phyloP scores from a whole-genome alignment of 1,140 invertebrate genomes.

The Leptestheria dahalacensis region DNA sequence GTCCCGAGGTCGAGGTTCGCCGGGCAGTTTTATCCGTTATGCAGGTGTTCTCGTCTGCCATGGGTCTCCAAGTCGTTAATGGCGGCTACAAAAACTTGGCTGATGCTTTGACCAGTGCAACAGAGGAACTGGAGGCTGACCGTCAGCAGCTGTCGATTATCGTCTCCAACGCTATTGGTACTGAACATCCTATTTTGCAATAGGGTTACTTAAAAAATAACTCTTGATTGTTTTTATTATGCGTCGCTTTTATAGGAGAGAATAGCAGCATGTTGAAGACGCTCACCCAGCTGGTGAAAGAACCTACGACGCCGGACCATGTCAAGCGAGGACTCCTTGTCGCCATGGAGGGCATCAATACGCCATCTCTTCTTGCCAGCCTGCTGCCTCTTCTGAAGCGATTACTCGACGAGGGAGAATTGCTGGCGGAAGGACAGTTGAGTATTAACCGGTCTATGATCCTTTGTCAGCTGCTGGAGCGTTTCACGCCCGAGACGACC shows the following conservation, averaged over 20 bases:
- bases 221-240: too few species aligned
- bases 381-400: background rate
- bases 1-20: background rate
- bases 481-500: slow-evolving; percentile 2
- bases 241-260: too few species aligned
- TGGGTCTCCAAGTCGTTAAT: background rate
- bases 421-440: background rate
- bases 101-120: background rate
- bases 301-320: background rate
- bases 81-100: background rate
- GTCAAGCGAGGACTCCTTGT: slow-evolving; percentile 6
- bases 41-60: background rate
- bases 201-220: too few species aligned
- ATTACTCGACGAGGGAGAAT: background rate
- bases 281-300: background rate
- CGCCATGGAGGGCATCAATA: slow-evolving; percentile 2
- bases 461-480: slow-evolving; percentile 3
- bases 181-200: too few species aligned
- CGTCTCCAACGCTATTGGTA: background rate
- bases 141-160: background rate
- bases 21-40: background rate
- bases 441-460: background rate
- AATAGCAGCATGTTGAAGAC: too few species aligned
- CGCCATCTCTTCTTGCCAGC: background rate
- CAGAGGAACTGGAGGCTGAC: background rate